These are phyloP conservation scores for Oryzias celebensis DNA, from an alignment of 2,113 vertebrate genomes.

Conservation along the genomic window DNA sequence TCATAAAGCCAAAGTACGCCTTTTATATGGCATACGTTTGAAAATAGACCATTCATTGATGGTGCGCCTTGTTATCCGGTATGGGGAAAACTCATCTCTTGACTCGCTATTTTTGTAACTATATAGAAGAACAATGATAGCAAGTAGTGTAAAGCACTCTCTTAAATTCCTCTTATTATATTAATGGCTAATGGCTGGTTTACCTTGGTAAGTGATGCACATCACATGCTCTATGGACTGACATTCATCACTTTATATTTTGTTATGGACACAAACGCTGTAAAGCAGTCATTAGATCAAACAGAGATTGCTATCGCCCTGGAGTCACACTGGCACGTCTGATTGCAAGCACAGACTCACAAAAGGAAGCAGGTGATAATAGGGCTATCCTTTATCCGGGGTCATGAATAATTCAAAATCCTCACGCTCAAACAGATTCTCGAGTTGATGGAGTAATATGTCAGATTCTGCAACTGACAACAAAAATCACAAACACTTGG, in stretches of 20 bases:
- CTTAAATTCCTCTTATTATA: constrained; percentile 21
- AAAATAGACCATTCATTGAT: too few relatives aligned
- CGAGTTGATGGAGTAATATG: constrained; percentile 70
- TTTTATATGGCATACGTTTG: too few relatives aligned
- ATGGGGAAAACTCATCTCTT: too few relatives aligned
- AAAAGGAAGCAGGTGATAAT: constrained; percentile 68
- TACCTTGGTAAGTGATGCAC: constrained; percentile 33
- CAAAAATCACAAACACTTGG: constrained; percentile 63
- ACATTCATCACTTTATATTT: constrained; percentile 44
- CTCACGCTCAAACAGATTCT: constrained; percentile 66
- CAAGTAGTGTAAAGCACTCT: too few relatives aligned
- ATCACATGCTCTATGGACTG: constrained; percentile 43
- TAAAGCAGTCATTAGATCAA: constrained; percentile 53
- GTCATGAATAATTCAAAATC: constrained; percentile 75
- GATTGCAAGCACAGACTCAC: constrained; percentile 27
- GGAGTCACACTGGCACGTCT: neutral
- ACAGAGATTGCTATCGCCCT: constrained; percentile 8
- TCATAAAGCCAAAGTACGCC: too few relatives aligned
- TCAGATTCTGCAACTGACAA: constrained; percentile 51
- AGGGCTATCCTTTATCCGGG: constrained; percentile 63
- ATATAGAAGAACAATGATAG: too few relatives aligned
- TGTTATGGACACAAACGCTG: constrained; percentile 27
- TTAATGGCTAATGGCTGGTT: constrained; percentile 33
- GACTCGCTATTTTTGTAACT: too few relatives aligned
- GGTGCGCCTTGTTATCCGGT: too few relatives aligned